Base-by-base conservation (phyloP, 23 tunicate species). In the Botrylloides violaceus region DNA sequence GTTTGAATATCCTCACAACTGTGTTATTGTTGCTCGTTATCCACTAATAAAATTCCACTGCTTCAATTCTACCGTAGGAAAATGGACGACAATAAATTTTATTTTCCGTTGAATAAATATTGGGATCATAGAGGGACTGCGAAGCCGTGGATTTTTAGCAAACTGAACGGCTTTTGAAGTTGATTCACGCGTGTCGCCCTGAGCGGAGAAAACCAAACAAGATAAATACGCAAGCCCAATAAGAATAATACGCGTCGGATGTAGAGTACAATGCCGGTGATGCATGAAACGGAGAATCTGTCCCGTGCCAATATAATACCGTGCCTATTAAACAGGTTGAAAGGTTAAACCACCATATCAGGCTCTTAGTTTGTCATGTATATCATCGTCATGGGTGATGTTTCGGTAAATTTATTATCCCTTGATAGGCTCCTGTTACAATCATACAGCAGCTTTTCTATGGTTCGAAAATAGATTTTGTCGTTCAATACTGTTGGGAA, bases 131-230 rank as follows among this genome's bases (percentile, higher is more conserved):
- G 74, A 37, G 74, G 1, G n/a, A 68, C 36, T 38, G 37, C 37
- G 74, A 36, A 9, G 37, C 26, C 32, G 56, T 39, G 74, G 74
- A 37, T 68, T 68, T 68, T 32, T 23, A 43, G 74, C 36, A 37
- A 32, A 43, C 25, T 29, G 37, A 68, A 68, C 74, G 74, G 36
- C 37, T 43, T 68, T 39, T 37, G 56, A 43, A 19, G 58, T 37
- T 43, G 56, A 37, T 18, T 68, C 74, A 43, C 49, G 74, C 74
- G 74, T 68, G 74, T 68, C 74, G 74, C 37, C 58, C 58, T 43
- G 53, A 43, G 53, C 53, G 53, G 53, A 43, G 53, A 43, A 43
- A 43, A 15, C 53, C 53, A 43, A 43, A 43, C 53, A 43, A 43
- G 53, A 43, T 43, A 43, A 43, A 43, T 43, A 43, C 53, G 53